phyloP scores from a whole-genome alignment of 2,113 vertebrate genomes.

The Bolborhynchus lineola region DNA sequence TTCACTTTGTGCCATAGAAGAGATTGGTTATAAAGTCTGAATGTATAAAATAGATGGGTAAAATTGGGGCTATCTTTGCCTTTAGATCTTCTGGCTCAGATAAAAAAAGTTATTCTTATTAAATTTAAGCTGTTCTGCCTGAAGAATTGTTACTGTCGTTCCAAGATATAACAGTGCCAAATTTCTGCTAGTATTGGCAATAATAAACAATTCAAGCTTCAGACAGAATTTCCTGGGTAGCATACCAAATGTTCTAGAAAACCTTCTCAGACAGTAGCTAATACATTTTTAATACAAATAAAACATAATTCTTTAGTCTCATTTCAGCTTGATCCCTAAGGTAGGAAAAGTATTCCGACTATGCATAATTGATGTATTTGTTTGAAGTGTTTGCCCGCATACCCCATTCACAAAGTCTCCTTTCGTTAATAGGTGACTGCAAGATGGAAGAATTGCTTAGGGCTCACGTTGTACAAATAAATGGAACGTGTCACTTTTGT shows the following conservation, averaged over 20 bases:
- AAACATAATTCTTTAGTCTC: slow-evolving; percentile 38
- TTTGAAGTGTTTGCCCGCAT: slow-evolving; percentile 51
- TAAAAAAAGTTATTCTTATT: slow-evolving; percentile 24
- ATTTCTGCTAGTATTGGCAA: slow-evolving; percentile 35
- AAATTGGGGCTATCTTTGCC: slow-evolving; percentile 33
- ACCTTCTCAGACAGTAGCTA: slow-evolving; percentile 46
- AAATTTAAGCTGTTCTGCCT: slow-evolving; percentile 63
- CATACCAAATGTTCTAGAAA: slow-evolving; percentile 60
- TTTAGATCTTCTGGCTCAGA: slow-evolving; percentile 49
- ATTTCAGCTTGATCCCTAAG: slow-evolving; percentile 36
- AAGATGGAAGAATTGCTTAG: slow-evolving; percentile 12
- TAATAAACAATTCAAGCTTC: slow-evolving; percentile 47
- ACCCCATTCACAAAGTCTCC: slow-evolving; percentile 41
- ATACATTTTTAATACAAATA: slow-evolving; percentile 69
- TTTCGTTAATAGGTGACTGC: slow-evolving; percentile 20
- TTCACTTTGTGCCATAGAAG: slow-evolving; percentile 37
- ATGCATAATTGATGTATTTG: slow-evolving; percentile 58
- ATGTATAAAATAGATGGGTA: slow-evolving; percentile 19
- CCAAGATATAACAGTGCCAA: slow-evolving; percentile 9
- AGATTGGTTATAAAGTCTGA: slow-evolving; percentile 49
- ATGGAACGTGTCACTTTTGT: not conserved
- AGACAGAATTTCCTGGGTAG: slow-evolving; percentile 56
- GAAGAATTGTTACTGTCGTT: slow-evolving; percentile 36
- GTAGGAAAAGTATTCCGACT: slow-evolving; percentile 10
- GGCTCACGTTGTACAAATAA: slow-evolving; percentile 6